Base-by-base conservation (phyloP, 2,888 invertebrate genomes). In the Ochropleura leucogaster region DNA sequence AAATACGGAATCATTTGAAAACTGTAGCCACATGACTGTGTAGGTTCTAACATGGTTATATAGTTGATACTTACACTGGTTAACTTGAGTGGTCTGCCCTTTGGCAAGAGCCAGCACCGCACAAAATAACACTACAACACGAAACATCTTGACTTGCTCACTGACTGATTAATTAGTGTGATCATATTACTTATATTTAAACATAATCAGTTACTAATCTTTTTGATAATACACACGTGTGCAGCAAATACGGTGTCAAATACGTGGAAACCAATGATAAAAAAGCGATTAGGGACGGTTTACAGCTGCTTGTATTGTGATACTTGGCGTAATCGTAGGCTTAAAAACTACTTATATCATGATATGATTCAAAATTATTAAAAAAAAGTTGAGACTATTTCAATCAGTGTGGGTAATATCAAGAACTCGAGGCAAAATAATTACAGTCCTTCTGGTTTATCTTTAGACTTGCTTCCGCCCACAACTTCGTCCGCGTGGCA, bases 51-150 rank as follows among this genome's bases (percentile, higher is more conserved):
- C 30, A 30, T 30, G 30, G 30, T 30, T 30, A 30, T 12, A 51
- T 18, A 64, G 14, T 55, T 16, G 10, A 55, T 67, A 86, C 83
- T 88, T 42, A 88, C 89, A 89, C 57, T 30, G 72, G 46, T n/a
- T 75, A 6, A 89, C 87, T 46, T 46, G 51, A 8, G 89, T 88
- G n/a, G 64, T 74, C 51, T 84, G 44, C 10, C 83, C 80, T 42
- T 74, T 74, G 10, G 66, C 80, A 0, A 85, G 53, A 20, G 80
- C 74, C 9, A 85, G 16, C 10, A 84, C 44, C 8, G 74, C 80
- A 55, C 77, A 68, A 8, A 88, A 73, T 14, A 87, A 44, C 62
- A 78, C 55, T 51, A 77, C 77, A 30, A 68, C 69, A 64, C 80
- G 82, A n/a, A 74, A 79, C 85, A 85, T 85, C 51, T 74, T 79